Percentiles rank a stretch among this genome's conserved stretches.
Conservation (phyloP, 2,113 vertebrate genomes). For the Myiopsitta monachus region DNA sequence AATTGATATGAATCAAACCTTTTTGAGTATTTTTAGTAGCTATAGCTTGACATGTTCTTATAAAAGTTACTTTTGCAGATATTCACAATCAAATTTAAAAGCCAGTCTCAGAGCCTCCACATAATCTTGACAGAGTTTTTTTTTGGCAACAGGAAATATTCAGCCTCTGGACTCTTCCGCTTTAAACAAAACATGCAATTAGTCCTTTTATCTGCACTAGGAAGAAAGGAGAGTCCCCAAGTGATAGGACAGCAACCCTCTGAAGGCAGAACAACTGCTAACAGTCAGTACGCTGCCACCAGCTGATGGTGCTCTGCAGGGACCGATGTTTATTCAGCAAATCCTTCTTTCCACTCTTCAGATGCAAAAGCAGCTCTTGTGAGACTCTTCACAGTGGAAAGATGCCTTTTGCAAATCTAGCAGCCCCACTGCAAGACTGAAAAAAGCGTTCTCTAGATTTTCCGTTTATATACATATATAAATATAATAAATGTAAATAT, state of each 20-base stretch:
- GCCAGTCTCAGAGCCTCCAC: not conserved
- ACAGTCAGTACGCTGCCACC: not conserved
- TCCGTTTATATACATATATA: not conserved
- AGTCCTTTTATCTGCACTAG: not conserved
- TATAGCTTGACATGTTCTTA: not conserved
- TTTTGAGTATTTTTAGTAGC: not conserved
- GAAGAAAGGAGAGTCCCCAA: not conserved
- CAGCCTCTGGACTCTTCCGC: not conserved
- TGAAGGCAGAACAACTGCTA: not conserved
- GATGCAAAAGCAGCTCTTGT: not conserved
- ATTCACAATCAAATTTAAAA: not conserved
- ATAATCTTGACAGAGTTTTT: not conserved
- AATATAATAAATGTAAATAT: not conserved
- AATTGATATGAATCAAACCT: not conserved
- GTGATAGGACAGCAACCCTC: not conserved
- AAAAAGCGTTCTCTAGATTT: not conserved
- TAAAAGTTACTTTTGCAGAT: not conserved
- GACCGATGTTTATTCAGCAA: not conserved
- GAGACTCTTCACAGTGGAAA: not conserved
- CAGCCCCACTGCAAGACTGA: not conserved
- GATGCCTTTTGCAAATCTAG: not conserved
- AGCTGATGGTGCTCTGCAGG: not conserved
- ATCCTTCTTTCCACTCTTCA: not conserved
- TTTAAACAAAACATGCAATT: not conserved
- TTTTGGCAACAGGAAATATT: not conserved